Evolutionary conservation across 2,888 invertebrate genomes (phyloP), one percentile per base, ranked within the genome.

Genomic region (Trissoscelio sp.): DNA sequence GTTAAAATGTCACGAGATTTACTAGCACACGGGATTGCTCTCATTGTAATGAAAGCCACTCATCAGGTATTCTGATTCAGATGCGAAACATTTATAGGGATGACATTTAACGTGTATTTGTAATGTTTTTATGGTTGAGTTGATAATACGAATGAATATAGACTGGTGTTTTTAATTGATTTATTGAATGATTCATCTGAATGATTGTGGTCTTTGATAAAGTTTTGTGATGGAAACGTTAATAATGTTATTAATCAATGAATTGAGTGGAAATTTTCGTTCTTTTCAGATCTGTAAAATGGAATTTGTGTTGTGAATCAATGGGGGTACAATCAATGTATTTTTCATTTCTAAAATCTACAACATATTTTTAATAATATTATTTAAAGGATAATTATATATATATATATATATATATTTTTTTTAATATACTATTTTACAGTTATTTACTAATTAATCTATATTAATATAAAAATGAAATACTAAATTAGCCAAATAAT

Each of bases 61-160:
- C 55, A 57, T 46, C 3, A 22, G 51, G 37, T 73, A 60, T 3
- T 62, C 7, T 55, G 24, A 46, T 37, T 62, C 18, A 51, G n/a
- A 77, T 75, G 60, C 51, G 39, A n/a, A 67, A 66, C 67, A 75
- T 60, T 75, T 67, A 75, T 53, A 20, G 60, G 67, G 22, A 75
- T 66, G 58, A 75, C 75, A 75, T 75, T 55, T 39, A 75, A 75
- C 31, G 22, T 48, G 60, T 53, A n/a, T 46, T 66, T 42, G 28
- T 57, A 66, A 58, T 48, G 57, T 1, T 60, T 57, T 73, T 42
- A 46, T 58, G 58, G 14, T 67, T 69, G 44, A 57, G 42, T 39
- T 44, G 77, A 77, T 44, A 34, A 53, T n/a, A 69, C 31, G 51
- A 64, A 57, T 69, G 42, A 44, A 14, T 31, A 20, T 55, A 58